Evolutionary conservation across 1,140 invertebrate species (phyloP).

Genomic region (Limonius californicus): DNA sequence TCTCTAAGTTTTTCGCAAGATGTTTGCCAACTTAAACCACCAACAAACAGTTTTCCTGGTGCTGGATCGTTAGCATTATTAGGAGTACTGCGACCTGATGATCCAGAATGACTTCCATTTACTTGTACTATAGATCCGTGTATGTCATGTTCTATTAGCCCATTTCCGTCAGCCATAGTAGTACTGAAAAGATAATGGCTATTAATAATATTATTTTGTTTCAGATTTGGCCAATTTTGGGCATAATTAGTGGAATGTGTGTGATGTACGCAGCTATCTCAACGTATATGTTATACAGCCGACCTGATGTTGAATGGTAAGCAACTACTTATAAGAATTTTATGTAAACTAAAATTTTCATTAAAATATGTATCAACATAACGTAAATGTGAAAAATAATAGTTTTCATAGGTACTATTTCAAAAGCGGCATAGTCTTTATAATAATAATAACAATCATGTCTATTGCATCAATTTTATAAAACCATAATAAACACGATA

Average conservation of each 20-base stretch:
- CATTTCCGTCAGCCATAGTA: slow-evolving; percentile 49
- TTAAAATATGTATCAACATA: no score
- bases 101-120: slow-evolving; percentile 57
- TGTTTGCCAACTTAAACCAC: slow-evolving; percentile 87
- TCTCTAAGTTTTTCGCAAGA: slow-evolving; percentile 84
- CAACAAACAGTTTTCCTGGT: slow-evolving; percentile 86
- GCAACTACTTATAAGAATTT: background rate
- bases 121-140: slow-evolving; percentile 58
- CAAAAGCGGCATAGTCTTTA: no score
- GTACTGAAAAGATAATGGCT: slow-evolving; percentile 43
- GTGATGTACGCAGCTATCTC: background rate
- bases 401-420: no score
- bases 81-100: slow-evolving; percentile 71
- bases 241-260: background rate
- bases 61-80: slow-evolving; percentile 67
- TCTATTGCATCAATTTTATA: no score
- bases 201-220: slow-evolving; percentile 46
- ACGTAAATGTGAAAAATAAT: no score
- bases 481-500: no score
- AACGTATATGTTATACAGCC: background rate
- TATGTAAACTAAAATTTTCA: background rate
- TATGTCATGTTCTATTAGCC: slow-evolving; percentile 58
- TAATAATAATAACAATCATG: no score
- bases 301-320: slow-evolving; percentile 7
- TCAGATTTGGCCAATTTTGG: slow-evolving; percentile 42